phyloP scores from a whole-genome alignment of 2,888 invertebrate species.

The Elysia crispata region DNA sequence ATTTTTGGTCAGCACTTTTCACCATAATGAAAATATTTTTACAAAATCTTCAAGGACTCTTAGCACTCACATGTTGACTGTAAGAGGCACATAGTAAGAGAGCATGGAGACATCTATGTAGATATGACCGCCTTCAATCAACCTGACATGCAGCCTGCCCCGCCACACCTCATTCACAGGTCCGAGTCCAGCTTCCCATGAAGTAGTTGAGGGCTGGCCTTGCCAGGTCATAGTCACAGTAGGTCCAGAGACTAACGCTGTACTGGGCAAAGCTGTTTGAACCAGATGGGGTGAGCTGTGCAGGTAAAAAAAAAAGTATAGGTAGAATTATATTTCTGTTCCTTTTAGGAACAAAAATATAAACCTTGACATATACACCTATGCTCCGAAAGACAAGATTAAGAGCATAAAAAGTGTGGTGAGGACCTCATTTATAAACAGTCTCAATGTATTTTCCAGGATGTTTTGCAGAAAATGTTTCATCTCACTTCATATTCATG shows the following conservation, averaged over 20 bases:
- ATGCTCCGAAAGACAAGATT: too few relatives aligned
- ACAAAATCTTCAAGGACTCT: too few relatives aligned
- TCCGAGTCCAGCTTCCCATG: conserved; percentile 17
- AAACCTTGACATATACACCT: too few relatives aligned
- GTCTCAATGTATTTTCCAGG: too few relatives aligned
- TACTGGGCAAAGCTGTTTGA: neutral
- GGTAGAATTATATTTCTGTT: too few relatives aligned
- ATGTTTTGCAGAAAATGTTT: too few relatives aligned
- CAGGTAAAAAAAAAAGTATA: neutral
- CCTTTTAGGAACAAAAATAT: too few relatives aligned
- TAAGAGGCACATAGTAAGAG: conserved; percentile 46
- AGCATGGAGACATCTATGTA: conserved; percentile 47
- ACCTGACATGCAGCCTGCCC: conserved; percentile 43
- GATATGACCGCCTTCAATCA: conserved; percentile 43
- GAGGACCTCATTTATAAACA: too few relatives aligned
- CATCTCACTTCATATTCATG: too few relatives aligned
- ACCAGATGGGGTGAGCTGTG: neutral
- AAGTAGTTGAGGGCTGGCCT: neutral
- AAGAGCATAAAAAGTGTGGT: too few relatives aligned
- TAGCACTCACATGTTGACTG: conserved; percentile 43
- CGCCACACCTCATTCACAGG: conserved; percentile 47
- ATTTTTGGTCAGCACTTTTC: neutral
- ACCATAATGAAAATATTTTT: neutral
- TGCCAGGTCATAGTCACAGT: neutral
- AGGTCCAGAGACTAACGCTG: neutral